Conservation (phyloP, 2,797 vertebrate species). For the Hoplostethus atlanticus region DNA sequence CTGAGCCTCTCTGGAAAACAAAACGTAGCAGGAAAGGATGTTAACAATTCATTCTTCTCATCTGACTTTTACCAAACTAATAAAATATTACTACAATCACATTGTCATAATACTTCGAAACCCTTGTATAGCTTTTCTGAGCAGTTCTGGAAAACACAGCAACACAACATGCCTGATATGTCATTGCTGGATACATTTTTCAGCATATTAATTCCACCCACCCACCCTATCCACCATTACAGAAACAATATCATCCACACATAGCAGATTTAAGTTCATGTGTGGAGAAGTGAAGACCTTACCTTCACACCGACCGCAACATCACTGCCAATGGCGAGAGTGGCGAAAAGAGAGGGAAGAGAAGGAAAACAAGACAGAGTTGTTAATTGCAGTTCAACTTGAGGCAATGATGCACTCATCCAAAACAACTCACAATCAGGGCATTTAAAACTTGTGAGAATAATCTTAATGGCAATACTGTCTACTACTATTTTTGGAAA, state of each 20-base stretch:
- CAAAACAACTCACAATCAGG: too few relatives aligned
- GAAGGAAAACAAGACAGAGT: background rate
- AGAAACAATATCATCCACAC: too few relatives aligned
- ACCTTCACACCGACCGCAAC: slow-evolving; percentile 83
- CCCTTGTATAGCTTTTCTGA: background rate
- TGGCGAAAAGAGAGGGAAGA: background rate
- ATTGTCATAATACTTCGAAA: too few relatives aligned
- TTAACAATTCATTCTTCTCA: background rate
- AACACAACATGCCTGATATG: background rate
- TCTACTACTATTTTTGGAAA: too few relatives aligned
- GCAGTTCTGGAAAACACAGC: background rate
- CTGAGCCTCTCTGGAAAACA: slow-evolving; percentile 93
- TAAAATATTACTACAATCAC: background rate
- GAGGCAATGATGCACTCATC: too few relatives aligned
- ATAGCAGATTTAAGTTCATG: too few relatives aligned
- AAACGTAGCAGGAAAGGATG: background rate
- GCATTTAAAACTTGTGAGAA: too few relatives aligned
- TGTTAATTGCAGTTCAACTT: background rate
- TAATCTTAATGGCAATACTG: too few relatives aligned
- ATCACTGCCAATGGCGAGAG: slow-evolving; percentile 68
- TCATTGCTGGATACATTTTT: too few relatives aligned
- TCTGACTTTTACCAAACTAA: background rate
- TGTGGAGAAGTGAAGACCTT: slow-evolving; percentile 27
- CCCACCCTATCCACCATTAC: too few relatives aligned
- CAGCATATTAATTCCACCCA: too few relatives aligned